Evolutionary conservation across 2,888 invertebrate species (phyloP).

Genomic region (Vannuccia rotundouncinata): DNA sequence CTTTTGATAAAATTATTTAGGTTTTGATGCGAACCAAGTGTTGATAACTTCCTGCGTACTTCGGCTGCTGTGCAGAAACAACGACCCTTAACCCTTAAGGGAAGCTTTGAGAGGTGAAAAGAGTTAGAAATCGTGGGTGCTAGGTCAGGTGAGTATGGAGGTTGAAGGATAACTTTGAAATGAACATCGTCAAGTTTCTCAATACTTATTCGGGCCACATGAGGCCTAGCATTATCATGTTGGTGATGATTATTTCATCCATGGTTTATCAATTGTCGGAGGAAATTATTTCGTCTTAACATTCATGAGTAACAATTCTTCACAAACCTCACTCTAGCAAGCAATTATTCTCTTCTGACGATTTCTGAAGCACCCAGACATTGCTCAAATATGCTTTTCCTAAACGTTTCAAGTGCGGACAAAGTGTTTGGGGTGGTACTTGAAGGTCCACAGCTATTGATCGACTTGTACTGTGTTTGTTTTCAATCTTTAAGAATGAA

Average conservation of each 20-base stretch:
- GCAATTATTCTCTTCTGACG: too few relatives aligned
- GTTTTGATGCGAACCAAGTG: not conserved
- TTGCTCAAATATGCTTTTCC: too few relatives aligned
- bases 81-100: not conserved
- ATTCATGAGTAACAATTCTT: too few relatives aligned
- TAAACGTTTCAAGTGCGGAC: too few relatives aligned
- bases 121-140: not conserved
- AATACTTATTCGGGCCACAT: not conserved
- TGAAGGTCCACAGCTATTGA: too few relatives aligned
- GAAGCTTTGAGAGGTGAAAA: not conserved
- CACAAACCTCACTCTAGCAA: too few relatives aligned
- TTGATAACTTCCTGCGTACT: not conserved
- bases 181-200: not conserved
- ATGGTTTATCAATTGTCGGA: too few relatives aligned
- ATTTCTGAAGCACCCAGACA: too few relatives aligned
- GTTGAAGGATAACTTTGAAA: not conserved
- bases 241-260: not conserved
- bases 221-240: not conserved
- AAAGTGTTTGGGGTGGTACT: too few relatives aligned
- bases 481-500: too few relatives aligned
- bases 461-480: too few relatives aligned
- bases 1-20: not conserved
- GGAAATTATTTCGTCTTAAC: too few relatives aligned
- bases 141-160: not conserved
- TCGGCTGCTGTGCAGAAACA: not conserved